phyloP scores from a whole-genome alignment of 2,888 invertebrate genomes.

The Calameuta idolon region DNA sequence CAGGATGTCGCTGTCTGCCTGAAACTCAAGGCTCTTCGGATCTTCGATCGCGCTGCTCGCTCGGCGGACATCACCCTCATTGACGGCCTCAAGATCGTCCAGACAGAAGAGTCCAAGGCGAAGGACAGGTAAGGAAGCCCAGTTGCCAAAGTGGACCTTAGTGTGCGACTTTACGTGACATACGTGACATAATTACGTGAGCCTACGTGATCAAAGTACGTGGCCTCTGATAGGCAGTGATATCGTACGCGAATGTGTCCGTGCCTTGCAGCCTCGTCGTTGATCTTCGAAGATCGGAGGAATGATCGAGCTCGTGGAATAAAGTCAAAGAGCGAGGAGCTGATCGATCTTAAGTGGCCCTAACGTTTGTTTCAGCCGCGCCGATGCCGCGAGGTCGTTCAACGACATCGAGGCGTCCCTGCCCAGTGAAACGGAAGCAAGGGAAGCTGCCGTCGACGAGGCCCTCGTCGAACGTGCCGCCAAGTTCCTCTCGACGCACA shows the following conservation, averaged over 20 bases:
- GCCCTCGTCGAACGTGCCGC: constrained; percentile 81
- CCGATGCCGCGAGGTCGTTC: constrained; percentile 70
- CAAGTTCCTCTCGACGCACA: constrained; percentile 81
- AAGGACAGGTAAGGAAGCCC: constrained; percentile 54
- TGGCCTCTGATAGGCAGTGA: too few relatives aligned
- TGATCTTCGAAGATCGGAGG: too few relatives aligned
- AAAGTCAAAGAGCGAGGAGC: not conserved
- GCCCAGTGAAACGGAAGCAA: constrained; percentile 79
- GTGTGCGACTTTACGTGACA: not conserved
- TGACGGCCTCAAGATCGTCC: constrained; percentile 68
- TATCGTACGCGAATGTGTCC: too few relatives aligned
- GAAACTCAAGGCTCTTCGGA: constrained; percentile 81
- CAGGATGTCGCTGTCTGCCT: constrained; percentile 79
- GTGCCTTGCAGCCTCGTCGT: too few relatives aligned
- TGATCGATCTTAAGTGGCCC: not conserved
- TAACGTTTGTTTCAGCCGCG: constrained; percentile 53
- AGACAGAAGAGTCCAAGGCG: constrained; percentile 65
- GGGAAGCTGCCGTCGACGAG: constrained; percentile 79
- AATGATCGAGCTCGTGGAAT: too few relatives aligned
- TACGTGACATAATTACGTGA: too few relatives aligned
- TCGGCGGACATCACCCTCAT: constrained; percentile 67
- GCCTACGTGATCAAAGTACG: too few relatives aligned
- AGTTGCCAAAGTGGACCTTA: not conserved
- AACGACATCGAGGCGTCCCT: constrained; percentile 73
- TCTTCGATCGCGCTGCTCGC: constrained; percentile 79